Base-by-base conservation (phyloP, 2,113 vertebrate species). In the Hepsetus odoe region DNA sequence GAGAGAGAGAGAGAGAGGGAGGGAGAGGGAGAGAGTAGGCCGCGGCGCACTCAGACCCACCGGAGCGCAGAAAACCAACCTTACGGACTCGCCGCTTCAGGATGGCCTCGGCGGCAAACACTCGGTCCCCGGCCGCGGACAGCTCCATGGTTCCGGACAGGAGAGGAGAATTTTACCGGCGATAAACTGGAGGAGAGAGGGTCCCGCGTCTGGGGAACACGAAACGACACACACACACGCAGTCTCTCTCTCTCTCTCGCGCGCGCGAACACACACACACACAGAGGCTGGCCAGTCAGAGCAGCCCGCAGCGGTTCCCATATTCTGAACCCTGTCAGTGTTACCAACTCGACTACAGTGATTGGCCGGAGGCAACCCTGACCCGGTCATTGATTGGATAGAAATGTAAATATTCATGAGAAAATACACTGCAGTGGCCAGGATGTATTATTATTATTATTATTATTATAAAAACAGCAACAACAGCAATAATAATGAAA, bases 91-190 rank as follows among this genome's bases (percentile, higher is more conserved):
- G 94, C 84, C 96, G 95, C 76, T 98, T 98, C 84, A 97, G 94
- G 86, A 98, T 97, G 84, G 96, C 95, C 88, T 98, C 96, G 84
- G 96, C 96, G 88, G 96, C 96, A 89, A 98, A 98, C 87, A 98
- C 93, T 67, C 96, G 95, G 92, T 98, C 96, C 82, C 96, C 96
- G 88, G 91, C 93, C 90, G 96, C 95, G 88, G 95, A 97, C 86
- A 94, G 93, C 94, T 98, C 96, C 96, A 98, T 98, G 91, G 92
- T 94, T 88, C 56, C 35, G 56, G 74, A 49, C 78, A 73, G 74
- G 46, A 74, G 78, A 44, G 64, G 67, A 53, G 20, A 42, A 30
- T 69, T 35, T 28, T 58, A 61, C 78, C 78, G 79, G 18, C 59
- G 62, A 68, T 33, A 56, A 58, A 38, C 35, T 22, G 53, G 64